Evolutionary conservation across 1,140 invertebrate species (phyloP), one percentile per base, ranked within the genome.

Genomic region (Drosophila ogumai): DNA sequence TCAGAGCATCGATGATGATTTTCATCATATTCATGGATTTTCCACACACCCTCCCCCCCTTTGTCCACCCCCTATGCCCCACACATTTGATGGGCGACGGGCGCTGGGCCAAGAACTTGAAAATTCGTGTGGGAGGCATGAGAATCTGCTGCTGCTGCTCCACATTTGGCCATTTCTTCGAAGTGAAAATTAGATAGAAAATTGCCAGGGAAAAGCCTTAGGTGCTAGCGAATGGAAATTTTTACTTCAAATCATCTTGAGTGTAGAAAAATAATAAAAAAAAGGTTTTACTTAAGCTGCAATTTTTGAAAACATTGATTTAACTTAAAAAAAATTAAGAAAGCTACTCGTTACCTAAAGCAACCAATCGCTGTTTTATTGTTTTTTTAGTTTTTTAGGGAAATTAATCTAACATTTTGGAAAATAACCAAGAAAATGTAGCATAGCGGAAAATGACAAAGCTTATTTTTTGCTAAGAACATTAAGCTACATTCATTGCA

Each of bases 31-130:
- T 31, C 58, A 36, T 31, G 50, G 28, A 49, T 72, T 50, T 57
- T 31, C 1, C 38, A 22, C 25, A 13, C 34, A 1, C 22, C 19
- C 46, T 10, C 46, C 32, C 38, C 34, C 10, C 32, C 0, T 15
- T n/a, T n/a, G n/a, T n/a, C n/a, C n/a, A n/a, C n/a, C n/a, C n/a
- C n/a, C n/a, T n/a, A n/a, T n/a, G 13, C 17, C 46, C 41, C 63
- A 38, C 0, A 19, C 7, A 22, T 40, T 64, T 79, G 75, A 86
- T 77, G 67, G 66, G 59, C 66, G 44, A 77, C 84, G 82, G 82
- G 82, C 82, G 61, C 63, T 86, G 82, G 82, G 82, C 82, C 82
- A 87, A 87, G 82, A 87, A 87, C 82, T 87, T 87, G 82, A 87
- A 87, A 87, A 69, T 61, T 22, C 41, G 40, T 54, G 50, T 59